phyloP scores from a whole-genome alignment of 2,888 invertebrate species.

The Ochropleura plecta region DNA sequence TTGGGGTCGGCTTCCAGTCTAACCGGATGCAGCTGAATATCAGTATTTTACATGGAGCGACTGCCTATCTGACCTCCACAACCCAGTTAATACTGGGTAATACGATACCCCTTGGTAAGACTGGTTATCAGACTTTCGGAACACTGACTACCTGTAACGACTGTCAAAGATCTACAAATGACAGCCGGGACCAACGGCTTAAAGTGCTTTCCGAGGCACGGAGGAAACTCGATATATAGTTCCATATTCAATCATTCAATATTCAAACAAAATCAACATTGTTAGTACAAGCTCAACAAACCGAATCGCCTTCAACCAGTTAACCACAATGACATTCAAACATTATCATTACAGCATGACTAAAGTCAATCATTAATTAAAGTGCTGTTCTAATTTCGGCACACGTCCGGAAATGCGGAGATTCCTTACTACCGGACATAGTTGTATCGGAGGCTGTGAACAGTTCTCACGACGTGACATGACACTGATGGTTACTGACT shows the following conservation, averaged over 20 bases:
- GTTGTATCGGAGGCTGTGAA: slow-evolving; percentile 42
- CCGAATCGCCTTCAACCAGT: slow-evolving; percentile 24
- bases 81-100: no score
- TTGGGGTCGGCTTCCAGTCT: no score
- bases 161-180: no score
- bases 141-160: no score
- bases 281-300: not conserved
- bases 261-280: not conserved
- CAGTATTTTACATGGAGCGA: no score
- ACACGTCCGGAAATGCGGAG: slow-evolving; percentile 59
- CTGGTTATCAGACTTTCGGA: no score
- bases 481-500: slow-evolving; percentile 54
- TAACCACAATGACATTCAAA: slow-evolving; percentile 24
- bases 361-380: slow-evolving; percentile 43
- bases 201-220: no score
- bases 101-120: no score
- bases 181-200: no score
- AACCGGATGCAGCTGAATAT: no score
- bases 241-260: not conserved
- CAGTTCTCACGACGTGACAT: slow-evolving; percentile 54
- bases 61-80: no score
- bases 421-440: slow-evolving; percentile 61
- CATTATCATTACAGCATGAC: slow-evolving; percentile 40
- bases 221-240: no score
- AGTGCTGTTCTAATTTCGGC: slow-evolving; percentile 56